Base-by-base conservation (phyloP, 23 tunicate genomes). In the Ciona savignyi region DNA sequence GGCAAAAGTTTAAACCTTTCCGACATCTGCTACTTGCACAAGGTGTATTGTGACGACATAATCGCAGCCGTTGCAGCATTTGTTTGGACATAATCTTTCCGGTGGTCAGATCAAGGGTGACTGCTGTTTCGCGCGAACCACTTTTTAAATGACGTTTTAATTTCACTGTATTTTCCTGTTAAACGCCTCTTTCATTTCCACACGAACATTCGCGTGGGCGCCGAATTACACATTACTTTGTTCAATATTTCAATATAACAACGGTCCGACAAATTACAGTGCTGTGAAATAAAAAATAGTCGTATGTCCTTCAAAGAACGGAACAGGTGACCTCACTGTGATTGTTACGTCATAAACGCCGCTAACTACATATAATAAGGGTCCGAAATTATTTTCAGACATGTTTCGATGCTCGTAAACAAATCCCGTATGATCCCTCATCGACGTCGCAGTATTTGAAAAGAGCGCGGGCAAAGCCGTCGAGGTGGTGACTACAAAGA, bases 21-120 rank as follows among this genome's bases (percentile, higher is more conserved):
- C 28, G 68, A 23, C 68, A 26, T 33, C 6, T 42, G 74, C 61
- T n/a, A 32, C 80, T 62, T 76, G 78, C 33, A 64, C 68, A 64
- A 23, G 68, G 68, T 64, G 68, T 24, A 64, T 42, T 42, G 56
- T 42, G 56, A 42, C 56, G 56, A 42, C 56, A 42, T 42, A 42
- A 42, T 42, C 56, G 56, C 56, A 15, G 56, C 15, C 56, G 56
- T 42, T 42, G 56, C 56, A 15, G 56, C 56, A 42, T 42, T 42
- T 42, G 56, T 42, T 15, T 15, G 9, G 56, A 6, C 56, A 42
- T 42, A 42, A 42, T 42, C 56, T 42, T 42, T 42, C 56, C 56
- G 56, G 56, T 42, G 9, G 56, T 15, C 56, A 42, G 9, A 15
- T 15, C 11, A 15, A 6, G 56, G 56, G 15, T 15, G 56, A 42